Evolutionary conservation across 2,888 invertebrate species (phyloP), one percentile per base, ranked within the genome.

Genomic region (Rhogogaster chlorosoma): DNA sequence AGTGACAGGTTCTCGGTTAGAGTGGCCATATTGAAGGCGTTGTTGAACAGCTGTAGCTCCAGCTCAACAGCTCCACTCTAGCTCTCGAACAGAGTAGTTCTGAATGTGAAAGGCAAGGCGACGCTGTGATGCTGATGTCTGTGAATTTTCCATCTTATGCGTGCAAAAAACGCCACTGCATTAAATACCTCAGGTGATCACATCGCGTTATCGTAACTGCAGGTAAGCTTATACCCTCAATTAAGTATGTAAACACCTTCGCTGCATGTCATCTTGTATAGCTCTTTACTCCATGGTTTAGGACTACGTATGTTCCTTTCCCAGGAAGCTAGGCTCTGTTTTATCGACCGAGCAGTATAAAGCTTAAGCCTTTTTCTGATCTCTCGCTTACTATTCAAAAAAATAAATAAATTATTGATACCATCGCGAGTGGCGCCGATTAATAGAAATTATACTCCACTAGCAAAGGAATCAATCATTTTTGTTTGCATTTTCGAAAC

Each of bases 31-130:
- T 67, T 67, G 67, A 32, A 77, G 53, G 77, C 77, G 77, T 77
- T 70, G 70, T 26, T 32, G 77, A 77, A 77, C 77, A 77, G 77
- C 77, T 77, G 77, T 77, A 32, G 26, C 38, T 18, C 15, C 26
- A 29, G 29, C 71, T 71, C 71, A 32, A 29, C 32, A 32, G 71
- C 71, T 71, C 73, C 18, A 67, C 7, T 67, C 67, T 1, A 18
- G 67, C 18, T 29, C 18, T 32, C 15, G 5, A 5, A 22, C 70
- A 73, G 42, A 42, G 73, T 42, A 38, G 29, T 26, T 42, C 22
- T 53, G 77, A 77, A 77, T 77, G 77, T 77, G 77, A 77, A 77
- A 77, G 77, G 77, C 77, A 45, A 42, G 26, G 22, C 22, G 45
- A 75, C 38, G 22, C 15, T 75, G 75, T 45, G 49, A 77, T 77